Evolutionary conservation across 1,140 invertebrate species (phyloP), one percentile per base, ranked within the genome.

Genomic region (Phocides pigmalion): DNA sequence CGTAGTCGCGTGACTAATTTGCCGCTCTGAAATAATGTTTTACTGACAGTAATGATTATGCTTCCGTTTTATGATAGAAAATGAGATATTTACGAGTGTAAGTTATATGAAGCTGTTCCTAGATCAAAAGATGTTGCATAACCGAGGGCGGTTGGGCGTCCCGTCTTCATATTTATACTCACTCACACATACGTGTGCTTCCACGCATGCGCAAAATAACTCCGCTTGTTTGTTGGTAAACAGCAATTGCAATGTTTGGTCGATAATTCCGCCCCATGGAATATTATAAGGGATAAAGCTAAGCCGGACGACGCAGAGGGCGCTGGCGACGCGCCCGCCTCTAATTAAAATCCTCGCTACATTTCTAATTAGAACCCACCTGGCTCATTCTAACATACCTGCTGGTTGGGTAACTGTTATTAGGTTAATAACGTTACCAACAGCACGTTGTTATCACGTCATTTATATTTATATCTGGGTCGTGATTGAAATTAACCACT

Each of bases 191-290:
- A 11, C 15, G 15, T 35, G 50, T 35, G 35, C 0, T 32, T 17
- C 44, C 0, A 65, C 81, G 77, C 83, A 82, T 88, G 85, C 87
- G 85, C 65, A 54, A 3, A 39, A 15, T 5, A 25, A 41, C 17
- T 58, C 22, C 65, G 37, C 64, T 54, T 79, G 81, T 77, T 86
- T 87, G 82, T 84, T 85, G 47, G 81, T 88, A 88, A 90, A 90
- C 82, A 88, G 54, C 62, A 53, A 66, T 39, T 58, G 72, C 71
- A 68, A 72, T 81, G 72, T 81, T 83, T 82, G 77, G 81, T 89
- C 87, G 87, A 89, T 87, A 88, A 77, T 78, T 76, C 66, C 66
- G 70, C 53, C 64, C 58, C 53, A 42, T 66, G 56, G 66, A 42
- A 71, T 70, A 73, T 76, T 62, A 67, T 56, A 66, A 64, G 59